Conservation (phyloP, 2,888 invertebrate genomes). For the Phyllotreta cruciferae region DNA sequence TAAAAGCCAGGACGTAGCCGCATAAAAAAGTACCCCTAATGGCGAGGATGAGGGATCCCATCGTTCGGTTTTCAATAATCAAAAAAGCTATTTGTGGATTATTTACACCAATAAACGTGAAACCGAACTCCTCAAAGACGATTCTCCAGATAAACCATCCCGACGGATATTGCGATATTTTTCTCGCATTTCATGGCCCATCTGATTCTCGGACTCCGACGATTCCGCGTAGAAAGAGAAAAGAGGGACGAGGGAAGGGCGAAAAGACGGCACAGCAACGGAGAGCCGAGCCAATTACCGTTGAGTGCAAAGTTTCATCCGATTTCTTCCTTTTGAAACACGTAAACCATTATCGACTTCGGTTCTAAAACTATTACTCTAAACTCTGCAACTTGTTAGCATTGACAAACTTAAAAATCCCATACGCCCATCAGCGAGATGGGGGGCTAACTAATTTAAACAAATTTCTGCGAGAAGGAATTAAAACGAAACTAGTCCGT, state of each 20-base stretch:
- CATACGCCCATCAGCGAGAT: too few species aligned
- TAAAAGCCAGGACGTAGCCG: conserved; percentile 16
- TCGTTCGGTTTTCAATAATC: conserved; percentile 29
- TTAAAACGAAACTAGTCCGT: too few species aligned
- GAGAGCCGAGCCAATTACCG: conserved; percentile 42
- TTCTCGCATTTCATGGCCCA: conserved; percentile 46
- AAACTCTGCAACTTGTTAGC: conserved; percentile 22
- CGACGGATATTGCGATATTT: conserved; percentile 50
- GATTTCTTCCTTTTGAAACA: conserved; percentile 41
- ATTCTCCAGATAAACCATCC: conserved; percentile 39
- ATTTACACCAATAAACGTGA: conserved; percentile 38
- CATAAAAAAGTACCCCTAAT: conserved; percentile 18
- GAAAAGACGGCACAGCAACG: conserved; percentile 25
- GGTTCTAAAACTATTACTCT: conserved; percentile 5
- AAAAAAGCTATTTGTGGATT: conserved; percentile 32
- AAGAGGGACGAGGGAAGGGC: conserved; percentile 37
- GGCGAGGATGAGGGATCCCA: conserved; percentile 10
- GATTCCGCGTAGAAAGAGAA: conserved; percentile 35
- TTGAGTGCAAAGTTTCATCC: conserved; percentile 46
- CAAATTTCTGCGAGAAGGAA: too few species aligned
- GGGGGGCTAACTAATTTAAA: too few species aligned
- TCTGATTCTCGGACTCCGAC: conserved; percentile 41
- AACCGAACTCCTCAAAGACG: conserved; percentile 35
- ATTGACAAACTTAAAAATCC: too few species aligned
- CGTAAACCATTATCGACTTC: conserved; percentile 40